Evolutionary conservation across 2,113 vertebrate genomes (phyloP).

Genomic region (Strix uralensis): DNA sequence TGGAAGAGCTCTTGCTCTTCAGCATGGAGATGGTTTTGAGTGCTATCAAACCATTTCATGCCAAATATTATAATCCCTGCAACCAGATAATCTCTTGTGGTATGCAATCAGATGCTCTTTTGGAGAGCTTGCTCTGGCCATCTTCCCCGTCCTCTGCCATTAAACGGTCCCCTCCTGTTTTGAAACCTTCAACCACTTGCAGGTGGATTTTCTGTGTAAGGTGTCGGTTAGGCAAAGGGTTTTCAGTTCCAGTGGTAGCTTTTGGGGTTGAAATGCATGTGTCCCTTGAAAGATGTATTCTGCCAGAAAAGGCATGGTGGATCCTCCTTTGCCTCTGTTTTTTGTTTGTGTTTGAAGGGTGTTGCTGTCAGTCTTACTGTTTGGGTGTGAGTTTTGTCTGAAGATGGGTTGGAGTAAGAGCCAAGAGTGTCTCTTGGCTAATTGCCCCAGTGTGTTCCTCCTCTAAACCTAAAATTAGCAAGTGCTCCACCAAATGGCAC

Average conservation of each 20-base stretch:
- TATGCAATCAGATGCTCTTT: neutral
- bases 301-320: neutral
- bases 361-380: neutral
- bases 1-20: neutral
- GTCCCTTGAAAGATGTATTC: neutral
- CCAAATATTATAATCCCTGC: neutral
- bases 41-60: neutral
- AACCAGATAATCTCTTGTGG: neutral
- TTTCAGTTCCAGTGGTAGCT: neutral
- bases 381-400: constrained; percentile 53
- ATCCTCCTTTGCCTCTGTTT: neutral
- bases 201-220: neutral
- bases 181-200: neutral
- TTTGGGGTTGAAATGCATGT: neutral
- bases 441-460: constrained; percentile 54
- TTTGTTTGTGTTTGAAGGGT: neutral
- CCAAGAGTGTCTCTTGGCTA: constrained; percentile 51
- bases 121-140: neutral
- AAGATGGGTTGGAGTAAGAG: constrained; percentile 34
- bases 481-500: constrained; percentile 64
- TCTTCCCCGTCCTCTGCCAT: neutral
- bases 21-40: neutral
- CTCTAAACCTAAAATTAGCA: constrained; percentile 76
- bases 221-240: accelerated
- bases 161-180: neutral